A percentile compares a stretch with the other conserved stretches of the same genome.
phyloP scores from a whole-genome alignment of 2,797 vertebrate species.

The Chaetophractus vellerosus region DNA sequence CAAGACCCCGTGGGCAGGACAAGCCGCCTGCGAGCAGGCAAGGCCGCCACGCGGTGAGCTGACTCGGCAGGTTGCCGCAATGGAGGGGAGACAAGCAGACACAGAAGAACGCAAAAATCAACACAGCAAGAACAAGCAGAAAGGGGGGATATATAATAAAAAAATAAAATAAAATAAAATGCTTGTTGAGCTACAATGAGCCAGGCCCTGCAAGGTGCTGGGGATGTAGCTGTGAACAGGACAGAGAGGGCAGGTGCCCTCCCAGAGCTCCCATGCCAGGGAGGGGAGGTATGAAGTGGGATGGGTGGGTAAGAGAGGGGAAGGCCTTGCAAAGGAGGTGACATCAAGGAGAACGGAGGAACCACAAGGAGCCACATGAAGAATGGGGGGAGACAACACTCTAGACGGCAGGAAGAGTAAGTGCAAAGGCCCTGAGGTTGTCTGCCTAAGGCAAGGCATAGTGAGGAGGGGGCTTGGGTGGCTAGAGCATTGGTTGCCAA shows the following conservation, averaged over 20 bases:
- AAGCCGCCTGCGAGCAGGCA: no score
- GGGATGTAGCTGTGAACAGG: not conserved
- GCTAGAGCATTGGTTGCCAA: not conserved
- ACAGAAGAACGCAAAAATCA: no score
- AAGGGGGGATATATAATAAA: no score
- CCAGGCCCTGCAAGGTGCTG: not conserved
- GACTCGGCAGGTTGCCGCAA: no score
- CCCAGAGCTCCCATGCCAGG: not conserved
- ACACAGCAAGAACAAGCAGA: no score
- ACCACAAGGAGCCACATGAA: not conserved
- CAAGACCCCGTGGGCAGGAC: no score
- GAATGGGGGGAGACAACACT: rapidly evolving
- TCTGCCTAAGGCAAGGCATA: no score
- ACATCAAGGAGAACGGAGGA: not conserved
- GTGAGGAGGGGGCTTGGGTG: not conserved
- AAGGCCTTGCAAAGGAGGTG: not conserved
- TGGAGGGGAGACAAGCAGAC: no score
- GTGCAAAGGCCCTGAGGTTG: not conserved
- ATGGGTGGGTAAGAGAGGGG: not conserved
- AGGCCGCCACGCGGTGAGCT: no score
- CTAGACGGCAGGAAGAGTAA: not conserved
- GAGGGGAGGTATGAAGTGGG: not conserved
- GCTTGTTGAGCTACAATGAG: not conserved
- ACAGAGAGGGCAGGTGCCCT: not conserved
- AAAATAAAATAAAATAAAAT: no score